A percentile compares a stretch with the other conserved stretches of the same genome.
Evolutionary conservation across 2,797 vertebrate species (phyloP).

Genomic region (Sebastolobus alascanus): DNA sequence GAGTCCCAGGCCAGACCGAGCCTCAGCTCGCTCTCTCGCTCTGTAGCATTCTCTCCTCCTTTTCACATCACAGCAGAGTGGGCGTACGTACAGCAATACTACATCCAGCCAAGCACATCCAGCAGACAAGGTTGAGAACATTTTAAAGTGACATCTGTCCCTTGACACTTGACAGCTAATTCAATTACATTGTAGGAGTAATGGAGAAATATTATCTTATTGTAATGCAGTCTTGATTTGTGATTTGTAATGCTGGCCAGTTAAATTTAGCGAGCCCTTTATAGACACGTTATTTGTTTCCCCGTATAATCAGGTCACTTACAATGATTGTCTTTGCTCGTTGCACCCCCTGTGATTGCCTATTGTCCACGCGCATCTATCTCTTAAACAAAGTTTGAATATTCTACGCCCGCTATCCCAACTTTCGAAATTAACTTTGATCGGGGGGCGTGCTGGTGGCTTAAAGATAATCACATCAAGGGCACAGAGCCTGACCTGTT

Average conservation of each 20-base stretch:
- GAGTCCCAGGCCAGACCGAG: slow-evolving; percentile 27
- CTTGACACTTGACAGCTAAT: slow-evolving; percentile 6
- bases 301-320: slow-evolving; percentile 39
- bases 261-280: not conserved
- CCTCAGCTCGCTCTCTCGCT: not conserved
- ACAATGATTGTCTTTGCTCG: slow-evolving; percentile 50
- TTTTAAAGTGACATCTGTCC: not conserved
- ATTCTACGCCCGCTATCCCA: slow-evolving; percentile 71
- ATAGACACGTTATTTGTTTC: slow-evolving; percentile 38
- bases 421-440: slow-evolving; percentile 86
- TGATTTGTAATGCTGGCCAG: slow-evolving; percentile 1
- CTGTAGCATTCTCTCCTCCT: slow-evolving; percentile 14
- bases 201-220: not conserved
- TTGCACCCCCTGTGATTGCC: slow-evolving; percentile 57
- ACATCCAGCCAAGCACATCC: not conserved
- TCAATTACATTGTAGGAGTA: slow-evolving; percentile 5
- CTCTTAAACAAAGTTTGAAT: slow-evolving; percentile 81
- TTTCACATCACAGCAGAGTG: slow-evolving; percentile 17
- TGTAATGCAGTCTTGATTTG: slow-evolving; percentile 16
- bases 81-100: not conserved
- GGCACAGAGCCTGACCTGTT: slow-evolving; percentile 78
- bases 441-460: slow-evolving; percentile 68
- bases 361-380: slow-evolving; percentile 55
- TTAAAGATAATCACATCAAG: slow-evolving; percentile 85
- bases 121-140: not conserved